Evolutionary conservation across 2,888 invertebrate genomes (phyloP), one percentile per base, ranked within the genome.

Genomic region (Sarcophaga subvicina): DNA sequence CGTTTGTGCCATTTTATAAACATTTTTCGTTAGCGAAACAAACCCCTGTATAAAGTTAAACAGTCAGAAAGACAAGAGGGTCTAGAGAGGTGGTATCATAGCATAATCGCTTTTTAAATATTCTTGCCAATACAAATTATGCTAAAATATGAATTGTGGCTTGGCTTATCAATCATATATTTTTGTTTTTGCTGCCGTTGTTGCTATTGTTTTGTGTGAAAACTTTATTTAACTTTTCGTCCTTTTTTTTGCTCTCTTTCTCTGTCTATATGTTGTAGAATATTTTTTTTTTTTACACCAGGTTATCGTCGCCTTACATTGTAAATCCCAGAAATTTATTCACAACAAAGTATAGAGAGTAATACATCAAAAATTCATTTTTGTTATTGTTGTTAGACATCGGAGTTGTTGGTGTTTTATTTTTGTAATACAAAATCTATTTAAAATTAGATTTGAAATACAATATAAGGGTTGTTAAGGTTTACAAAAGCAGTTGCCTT

Each of bases 21-120:
- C 37, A 37, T 37, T 37, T 37, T 37, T 37, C 37, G 37, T 37
- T 37, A 37, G 37, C 8, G 10, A 37, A 37, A 37, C 37, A 37
- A 37, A 37, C 37, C 37, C 37, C 37, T 37, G 37, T 37, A 37
- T 37, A 37, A 37, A 37, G 37, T 37, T 37, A 37, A 37, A 37
- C 37, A 37, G 37, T 10, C 10, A 8, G 37, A 10, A 1, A 37
- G 37, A 10, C 37, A 37, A 37, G 37, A 37, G 14, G 4, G 59
- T 2, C 14, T 59, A n/a, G 59, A 14, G 14, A 6, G 59, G n/a
- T 64, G 37, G 37, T 70, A 64, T 72, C 72, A 73, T 22, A 14
- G 49, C 60, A 60, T 86, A 86, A 86, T 83, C 80, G 64, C 49
- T 81, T 83, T 86, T 86, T 83, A 83, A 83, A 86, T 75, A 64